A percentile compares a stretch with the other conserved stretches of the same genome.
phyloP scores from a whole-genome alignment of 1,140 invertebrate genomes.

The Dendrolimus punctatus region DNA sequence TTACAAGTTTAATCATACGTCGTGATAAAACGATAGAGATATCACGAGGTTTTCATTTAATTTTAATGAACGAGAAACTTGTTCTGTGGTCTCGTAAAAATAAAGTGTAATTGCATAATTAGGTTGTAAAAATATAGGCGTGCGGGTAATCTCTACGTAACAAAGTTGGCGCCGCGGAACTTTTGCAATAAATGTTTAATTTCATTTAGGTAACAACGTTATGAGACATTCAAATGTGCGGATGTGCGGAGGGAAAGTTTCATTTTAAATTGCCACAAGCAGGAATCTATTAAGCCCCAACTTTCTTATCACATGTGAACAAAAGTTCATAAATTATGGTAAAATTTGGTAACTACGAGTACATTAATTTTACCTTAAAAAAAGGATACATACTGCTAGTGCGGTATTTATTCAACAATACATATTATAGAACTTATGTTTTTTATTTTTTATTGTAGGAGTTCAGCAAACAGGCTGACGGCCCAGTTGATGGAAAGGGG shows the following conservation, averaged over 20 bases:
- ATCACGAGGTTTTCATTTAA: not conserved
- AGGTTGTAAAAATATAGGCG: slow-evolving; percentile 6
- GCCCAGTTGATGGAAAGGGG: too few species aligned
- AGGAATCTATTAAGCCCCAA: slow-evolving; percentile 1
- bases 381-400: too few species aligned
- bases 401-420: too few species aligned
- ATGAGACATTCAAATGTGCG: slow-evolving; percentile 19
- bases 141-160: slow-evolving; percentile 10
- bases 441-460: too few species aligned
- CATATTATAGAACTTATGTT: too few species aligned
- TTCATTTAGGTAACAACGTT: slow-evolving; percentile 20
- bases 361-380: too few species aligned
- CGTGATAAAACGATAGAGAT: too few species aligned
- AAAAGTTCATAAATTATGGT: too few species aligned
- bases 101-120: slow-evolving; percentile 1
- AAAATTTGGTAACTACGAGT: too few species aligned
- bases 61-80: not conserved
- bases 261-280: slow-evolving; percentile 10
- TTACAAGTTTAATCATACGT: too few species aligned
- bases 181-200: slow-evolving; percentile 28
- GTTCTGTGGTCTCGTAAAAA: not conserved
- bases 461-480: too few species aligned
- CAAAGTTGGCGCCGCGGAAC: slow-evolving; percentile 11
- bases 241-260: slow-evolving; percentile 11
- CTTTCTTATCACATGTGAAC: not conserved